phyloP scores from a whole-genome alignment of 1,140 invertebrate genomes.

The Sycophaga agraensis region DNA sequence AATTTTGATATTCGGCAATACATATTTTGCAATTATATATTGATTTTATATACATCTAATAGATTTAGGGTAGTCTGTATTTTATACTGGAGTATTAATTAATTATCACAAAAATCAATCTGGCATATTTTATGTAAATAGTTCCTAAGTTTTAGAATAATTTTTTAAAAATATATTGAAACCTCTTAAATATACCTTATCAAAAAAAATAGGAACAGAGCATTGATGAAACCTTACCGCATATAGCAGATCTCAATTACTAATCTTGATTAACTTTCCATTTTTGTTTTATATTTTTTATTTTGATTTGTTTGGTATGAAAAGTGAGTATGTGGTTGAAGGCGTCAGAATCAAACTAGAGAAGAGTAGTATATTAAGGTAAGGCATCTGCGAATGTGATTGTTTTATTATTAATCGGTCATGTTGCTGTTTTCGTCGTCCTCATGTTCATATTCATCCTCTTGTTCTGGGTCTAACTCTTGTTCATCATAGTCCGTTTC shows the following conservation, averaged over 20 bases:
- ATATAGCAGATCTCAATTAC: slow-evolving; percentile 7
- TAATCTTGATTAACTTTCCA: slow-evolving; percentile 11
- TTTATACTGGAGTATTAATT: too few relatives aligned
- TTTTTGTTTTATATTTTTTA: slow-evolving; percentile 6
- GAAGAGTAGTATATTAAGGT: slow-evolving; percentile 1
- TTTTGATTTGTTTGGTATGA: background rate
- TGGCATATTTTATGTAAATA: too few relatives aligned
- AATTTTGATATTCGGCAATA: too few relatives aligned
- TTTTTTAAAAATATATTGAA: too few relatives aligned
- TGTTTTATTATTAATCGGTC: slow-evolving; percentile 50
- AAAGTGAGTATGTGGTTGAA: background rate
- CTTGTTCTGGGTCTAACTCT: slow-evolving; percentile 17
- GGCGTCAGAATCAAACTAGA: slow-evolving; percentile 12
- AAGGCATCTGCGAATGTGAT: slow-evolving; percentile 16
- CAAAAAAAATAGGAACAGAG: too few relatives aligned
- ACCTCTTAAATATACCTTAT: too few relatives aligned
- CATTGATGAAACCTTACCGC: too few relatives aligned
- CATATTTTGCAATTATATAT: too few relatives aligned
- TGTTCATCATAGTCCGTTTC: slow-evolving; percentile 55
- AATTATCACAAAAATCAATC: too few relatives aligned
- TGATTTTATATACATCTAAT: too few relatives aligned
- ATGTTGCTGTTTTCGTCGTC: slow-evolving; percentile 51
- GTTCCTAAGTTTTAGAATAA: too few relatives aligned
- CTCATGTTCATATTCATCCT: slow-evolving; percentile 46
- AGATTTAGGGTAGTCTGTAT: too few relatives aligned